phyloP scores from a whole-genome alignment of 2,113 vertebrate genomes.

The Festucalex cinctus region DNA sequence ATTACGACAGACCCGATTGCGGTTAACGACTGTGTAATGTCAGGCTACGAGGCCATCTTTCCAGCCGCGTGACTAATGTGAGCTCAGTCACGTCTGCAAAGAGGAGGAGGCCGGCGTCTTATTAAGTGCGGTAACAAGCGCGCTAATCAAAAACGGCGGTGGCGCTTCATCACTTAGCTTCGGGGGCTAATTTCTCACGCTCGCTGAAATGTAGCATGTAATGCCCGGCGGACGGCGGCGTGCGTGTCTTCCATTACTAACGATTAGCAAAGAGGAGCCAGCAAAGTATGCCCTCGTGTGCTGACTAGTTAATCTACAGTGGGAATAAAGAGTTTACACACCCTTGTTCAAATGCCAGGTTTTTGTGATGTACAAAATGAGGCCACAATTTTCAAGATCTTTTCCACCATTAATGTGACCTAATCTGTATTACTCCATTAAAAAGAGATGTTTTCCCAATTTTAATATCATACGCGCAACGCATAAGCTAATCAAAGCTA shows the following conservation, averaged over 20 bases:
- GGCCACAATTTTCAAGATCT: too few relatives aligned
- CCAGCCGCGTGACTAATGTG: conserved; percentile 37
- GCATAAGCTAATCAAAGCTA: too few relatives aligned
- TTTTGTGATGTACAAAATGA: too few relatives aligned
- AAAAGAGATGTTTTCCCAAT: too few relatives aligned
- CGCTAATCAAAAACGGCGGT: conserved; percentile 45
- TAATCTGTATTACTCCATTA: too few relatives aligned
- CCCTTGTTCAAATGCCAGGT: not conserved
- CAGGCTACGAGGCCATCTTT: conserved; percentile 25
- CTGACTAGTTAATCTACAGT: conserved; percentile 62
- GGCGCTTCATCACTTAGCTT: conserved; percentile 46
- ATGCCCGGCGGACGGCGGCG: conserved; percentile 52
- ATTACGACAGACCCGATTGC: not conserved
- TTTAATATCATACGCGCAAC: too few relatives aligned
- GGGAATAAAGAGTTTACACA: not conserved
- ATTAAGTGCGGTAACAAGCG: conserved; percentile 51
- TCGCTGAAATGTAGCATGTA: conserved; percentile 61
- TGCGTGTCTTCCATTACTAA: conserved; percentile 54
- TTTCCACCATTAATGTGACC: too few relatives aligned
- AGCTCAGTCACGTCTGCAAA: conserved; percentile 33
- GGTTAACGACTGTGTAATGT: not conserved
- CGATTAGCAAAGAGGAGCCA: conserved; percentile 63
- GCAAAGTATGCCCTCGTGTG: conserved; percentile 60
- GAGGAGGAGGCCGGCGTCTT: conserved; percentile 29
- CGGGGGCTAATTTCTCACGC: conserved; percentile 59